Percentiles rank a stretch among this genome's conserved stretches.
phyloP scores from a whole-genome alignment of 64 coral and sea anemone species.

The Porites lutea region DNA sequence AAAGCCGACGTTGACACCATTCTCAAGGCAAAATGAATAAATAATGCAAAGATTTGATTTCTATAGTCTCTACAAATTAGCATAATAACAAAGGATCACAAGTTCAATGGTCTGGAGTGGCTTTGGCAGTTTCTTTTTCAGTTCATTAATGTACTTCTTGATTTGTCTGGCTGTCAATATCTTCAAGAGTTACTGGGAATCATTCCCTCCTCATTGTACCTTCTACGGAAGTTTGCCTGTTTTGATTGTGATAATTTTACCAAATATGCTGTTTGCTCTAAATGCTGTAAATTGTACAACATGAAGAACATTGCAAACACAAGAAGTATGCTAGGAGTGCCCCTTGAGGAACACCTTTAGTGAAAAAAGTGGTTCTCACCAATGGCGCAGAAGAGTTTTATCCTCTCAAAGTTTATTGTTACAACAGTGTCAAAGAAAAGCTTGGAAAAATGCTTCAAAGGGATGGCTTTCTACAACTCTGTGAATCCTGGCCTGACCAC shows the following conservation, averaged over 20 bases:
- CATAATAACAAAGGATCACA: too few relatives aligned
- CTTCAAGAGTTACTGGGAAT: too few relatives aligned
- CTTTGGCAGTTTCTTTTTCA: too few relatives aligned
- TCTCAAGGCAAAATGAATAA: too few relatives aligned
- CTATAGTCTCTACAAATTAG: too few relatives aligned
- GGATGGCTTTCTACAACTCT: conserved; percentile 49
- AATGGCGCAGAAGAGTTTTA: conserved; percentile 49
- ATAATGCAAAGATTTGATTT: too few relatives aligned
- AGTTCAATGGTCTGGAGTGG: too few relatives aligned
- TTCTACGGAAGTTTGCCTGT: background rate
- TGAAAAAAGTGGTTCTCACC: background rate
- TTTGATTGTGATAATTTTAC: background rate
- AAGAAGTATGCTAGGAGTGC: background rate
- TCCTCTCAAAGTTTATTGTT: conserved; percentile 69
- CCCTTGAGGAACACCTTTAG: background rate
- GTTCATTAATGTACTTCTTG: too few relatives aligned
- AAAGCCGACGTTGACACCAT: too few relatives aligned
- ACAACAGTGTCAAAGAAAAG: conserved; percentile 52
- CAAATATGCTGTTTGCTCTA: too few relatives aligned
- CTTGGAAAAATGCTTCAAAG: conserved; percentile 18
- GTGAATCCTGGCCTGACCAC: conserved; percentile 44
- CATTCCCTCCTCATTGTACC: too few relatives aligned
- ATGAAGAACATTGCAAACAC: background rate
- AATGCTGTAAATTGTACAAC: background rate
- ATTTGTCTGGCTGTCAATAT: too few relatives aligned